Conservation (phyloP, 2,797 vertebrate species). For the Pyrocephalus nanus region DNA sequence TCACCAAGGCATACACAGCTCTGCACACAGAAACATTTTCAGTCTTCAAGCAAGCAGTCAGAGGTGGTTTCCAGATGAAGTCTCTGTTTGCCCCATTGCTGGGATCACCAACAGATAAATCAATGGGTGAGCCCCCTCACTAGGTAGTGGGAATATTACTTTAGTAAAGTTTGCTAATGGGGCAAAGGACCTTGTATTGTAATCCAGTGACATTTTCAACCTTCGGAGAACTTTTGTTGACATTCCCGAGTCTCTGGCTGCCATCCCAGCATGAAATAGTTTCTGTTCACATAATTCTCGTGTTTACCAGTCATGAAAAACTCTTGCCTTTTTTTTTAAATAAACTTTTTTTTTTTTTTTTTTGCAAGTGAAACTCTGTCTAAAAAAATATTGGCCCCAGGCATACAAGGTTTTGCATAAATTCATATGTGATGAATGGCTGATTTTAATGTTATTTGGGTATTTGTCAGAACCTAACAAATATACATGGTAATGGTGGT, state of each 20-base stretch:
- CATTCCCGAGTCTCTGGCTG: constrained; percentile 80
- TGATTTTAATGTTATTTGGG: constrained; percentile 84
- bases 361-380: constrained; percentile 75
- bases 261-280: constrained; percentile 82
- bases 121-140: background rate
- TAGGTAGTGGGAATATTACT: constrained; percentile 47
- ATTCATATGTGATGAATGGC: constrained; percentile 84
- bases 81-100: constrained; percentile 6
- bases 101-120: constrained; percentile 4
- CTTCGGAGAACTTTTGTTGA: constrained; percentile 78
- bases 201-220: constrained; percentile 80
- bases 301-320: constrained; percentile 84
- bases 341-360: constrained; percentile 64
- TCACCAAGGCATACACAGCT: background rate
- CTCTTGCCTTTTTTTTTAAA: constrained; percentile 71
- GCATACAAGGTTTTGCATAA: constrained; percentile 81
- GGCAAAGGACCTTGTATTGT: constrained; percentile 80
- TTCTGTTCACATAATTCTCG: constrained; percentile 81
- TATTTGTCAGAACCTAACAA: constrained; percentile 84
- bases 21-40: background rate
- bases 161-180: constrained; percentile 64
- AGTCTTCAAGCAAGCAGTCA: background rate
- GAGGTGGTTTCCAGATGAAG: constrained; percentile 21
- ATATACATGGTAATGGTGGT: constrained; percentile 79
- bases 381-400: constrained; percentile 82